These are phyloP conservation scores for Eremophila alpestris DNA, from an alignment of 2,797 vertebrate species.

Conservation along the genomic window DNA sequence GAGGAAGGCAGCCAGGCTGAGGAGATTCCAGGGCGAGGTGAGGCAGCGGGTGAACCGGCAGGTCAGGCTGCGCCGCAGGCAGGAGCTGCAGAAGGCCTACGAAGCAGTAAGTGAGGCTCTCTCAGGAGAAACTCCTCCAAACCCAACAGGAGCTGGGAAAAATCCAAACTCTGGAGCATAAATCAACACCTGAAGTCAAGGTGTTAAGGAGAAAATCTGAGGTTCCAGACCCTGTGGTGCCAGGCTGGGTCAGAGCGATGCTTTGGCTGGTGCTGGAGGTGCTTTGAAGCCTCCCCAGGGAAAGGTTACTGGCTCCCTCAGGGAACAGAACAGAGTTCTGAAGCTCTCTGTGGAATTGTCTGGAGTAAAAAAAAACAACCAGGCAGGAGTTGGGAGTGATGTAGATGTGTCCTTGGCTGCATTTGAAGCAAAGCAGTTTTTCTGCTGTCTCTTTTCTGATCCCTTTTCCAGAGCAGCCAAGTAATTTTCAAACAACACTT, in stretches of 20 bases:
- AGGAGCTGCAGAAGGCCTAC: conserved; percentile 71
- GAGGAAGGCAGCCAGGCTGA: conserved; percentile 80
- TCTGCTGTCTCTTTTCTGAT: background rate
- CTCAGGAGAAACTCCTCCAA: background rate
- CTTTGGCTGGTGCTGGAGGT: background rate
- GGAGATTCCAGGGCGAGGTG: conserved; percentile 85
- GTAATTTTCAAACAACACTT: background rate
- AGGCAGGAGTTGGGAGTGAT: background rate
- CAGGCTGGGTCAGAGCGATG: fast-evolving
- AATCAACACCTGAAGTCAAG: background rate
- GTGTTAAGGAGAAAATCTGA: background rate
- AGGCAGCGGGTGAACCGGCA: conserved; percentile 85
- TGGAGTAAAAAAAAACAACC: background rate
- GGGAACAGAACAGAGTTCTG: background rate
- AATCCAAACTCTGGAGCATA: background rate
- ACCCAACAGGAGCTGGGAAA: fast-evolving
- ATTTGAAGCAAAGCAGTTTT: background rate
- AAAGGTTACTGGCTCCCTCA: background rate
- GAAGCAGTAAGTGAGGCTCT: conserved; percentile 71
- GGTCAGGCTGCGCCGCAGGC: conserved; percentile 70
- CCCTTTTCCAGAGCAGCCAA: background rate
- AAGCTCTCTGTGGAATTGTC: background rate
- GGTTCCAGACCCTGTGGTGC: background rate
- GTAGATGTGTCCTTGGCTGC: background rate
- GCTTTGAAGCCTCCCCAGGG: background rate